phyloP scores from a whole-genome alignment of 2,888 invertebrate genomes.

The Hypselothyrea guttata region DNA sequence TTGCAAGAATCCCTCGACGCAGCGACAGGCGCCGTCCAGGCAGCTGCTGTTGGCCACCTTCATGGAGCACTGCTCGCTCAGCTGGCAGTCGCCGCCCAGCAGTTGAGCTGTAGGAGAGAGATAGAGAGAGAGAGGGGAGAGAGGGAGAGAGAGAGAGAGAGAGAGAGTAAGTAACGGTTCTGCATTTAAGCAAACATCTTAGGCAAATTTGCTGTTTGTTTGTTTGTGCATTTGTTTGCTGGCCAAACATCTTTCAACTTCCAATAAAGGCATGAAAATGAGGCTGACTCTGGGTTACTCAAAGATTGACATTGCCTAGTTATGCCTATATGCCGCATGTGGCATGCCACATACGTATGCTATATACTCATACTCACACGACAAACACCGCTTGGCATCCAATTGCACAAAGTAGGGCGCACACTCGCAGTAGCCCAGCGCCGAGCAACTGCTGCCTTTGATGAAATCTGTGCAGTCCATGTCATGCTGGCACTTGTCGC shows the following conservation, averaged over 20 bases:
- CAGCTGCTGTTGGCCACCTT: constrained; percentile 95
- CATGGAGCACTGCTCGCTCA: constrained; percentile 92
- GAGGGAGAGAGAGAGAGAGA: background rate
- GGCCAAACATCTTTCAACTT: constrained; percentile 13
- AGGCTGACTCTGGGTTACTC: constrained; percentile 44
- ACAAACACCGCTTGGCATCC: constrained; percentile 90
- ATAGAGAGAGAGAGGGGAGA: background rate
- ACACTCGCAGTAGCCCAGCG: constrained; percentile 89
- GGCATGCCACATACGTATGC: background rate
- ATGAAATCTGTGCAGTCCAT: constrained; percentile 83
- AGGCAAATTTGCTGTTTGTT: background rate
- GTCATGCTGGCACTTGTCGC: constrained; percentile 82
- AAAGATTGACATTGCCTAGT: constrained; percentile 65
- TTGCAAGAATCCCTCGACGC: constrained; percentile 92
- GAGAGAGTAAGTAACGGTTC: constrained; percentile 31
- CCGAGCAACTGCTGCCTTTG: constrained; percentile 82
- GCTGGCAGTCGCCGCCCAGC: constrained; percentile 89
- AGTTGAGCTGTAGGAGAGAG: constrained; percentile 52
- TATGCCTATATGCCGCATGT: no score
- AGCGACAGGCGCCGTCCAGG: constrained; percentile 91
- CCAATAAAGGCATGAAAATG: constrained; percentile 21
- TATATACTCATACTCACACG: constrained; percentile 91
- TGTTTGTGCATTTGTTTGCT: constrained; percentile 19
- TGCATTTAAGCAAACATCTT: constrained; percentile 39
- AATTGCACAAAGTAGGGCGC: constrained; percentile 91